Evolutionary conservation across 2,888 invertebrate genomes (phyloP), one percentile per base, ranked within the genome.

Genomic region (Polia nebulosa): DNA sequence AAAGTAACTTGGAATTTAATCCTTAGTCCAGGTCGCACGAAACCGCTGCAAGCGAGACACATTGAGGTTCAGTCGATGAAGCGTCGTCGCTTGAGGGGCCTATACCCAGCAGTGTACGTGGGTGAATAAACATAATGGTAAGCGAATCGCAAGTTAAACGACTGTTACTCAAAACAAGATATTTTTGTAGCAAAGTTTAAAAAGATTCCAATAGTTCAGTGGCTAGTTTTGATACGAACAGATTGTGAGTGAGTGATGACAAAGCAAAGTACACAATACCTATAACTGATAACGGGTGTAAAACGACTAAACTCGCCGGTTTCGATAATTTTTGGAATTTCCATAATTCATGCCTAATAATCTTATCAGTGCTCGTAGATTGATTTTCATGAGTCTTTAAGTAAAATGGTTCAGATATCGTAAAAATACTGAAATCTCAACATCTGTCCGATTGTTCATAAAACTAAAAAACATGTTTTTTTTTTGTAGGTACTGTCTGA

Each of bases 341-440:
- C 64, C 55, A 56, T 56, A 71, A 72, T 53, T 59, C 55, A 32
- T 39, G 13, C 51, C 13, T 71, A 39, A 36, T 41, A 52, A 78
- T 72, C 78, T 75, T 60, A 75, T 75, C 59, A 52, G 25, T n/a
- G n/a, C n/a, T n/a, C n/a, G n/a, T 39, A 44, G 51, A 62, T 62
- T 36, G 53, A 62, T 74, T 39, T 39, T 53, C 20, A 52, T 47
- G 45, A 73, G 73, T 73, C 70, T 70, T 9, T 73, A 47, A 39
- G n/a, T 22, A 22, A 73, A 49, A 47, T 34, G n/a, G 36, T 39
- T 69, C 39, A 11, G 39, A 34, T 65, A 66, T 44, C 34, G 34
- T 51, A 44, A 20, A 69, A 39, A 36, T 20, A 29, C 2, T 3
- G 1, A 27, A 55, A 41, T 29, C 20, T 32, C 8, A 17, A 74